Evolutionary conservation across 1,140 invertebrate genomes (phyloP), one percentile per base, ranked within the genome.

Genomic region (Drosophila pectinifera): DNA sequence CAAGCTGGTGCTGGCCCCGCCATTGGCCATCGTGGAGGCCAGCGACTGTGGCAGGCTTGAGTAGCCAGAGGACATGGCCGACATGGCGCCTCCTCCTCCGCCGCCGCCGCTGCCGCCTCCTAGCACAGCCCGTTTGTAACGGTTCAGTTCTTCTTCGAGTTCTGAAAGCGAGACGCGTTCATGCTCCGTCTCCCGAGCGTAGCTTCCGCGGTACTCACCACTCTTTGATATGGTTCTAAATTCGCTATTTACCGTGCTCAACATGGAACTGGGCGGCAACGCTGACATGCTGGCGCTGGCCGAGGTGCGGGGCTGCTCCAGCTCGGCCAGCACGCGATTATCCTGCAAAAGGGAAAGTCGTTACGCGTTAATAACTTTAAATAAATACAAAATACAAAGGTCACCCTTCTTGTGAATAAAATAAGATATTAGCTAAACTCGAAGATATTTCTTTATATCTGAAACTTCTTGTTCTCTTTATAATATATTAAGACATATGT

Each of bases 261-360:
- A 79, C 84, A 92, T 92, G 65, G 90, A 92, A 90, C 91, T 92
- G 73, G 82, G 85, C 76, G 88, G 86, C 82, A 92, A 77, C 46
- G 80, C 75, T 59, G 86, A 90, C 78, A 90, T 90, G 59, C 90
- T 90, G 45, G 76, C 76, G 49, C 85, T 91, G 51, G 83, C 80
- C 55, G 91, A 94, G 75, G 94, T 94, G 89, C 96, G 94, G 73
- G 95, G 95, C 92, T 97, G 96, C 91, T 98, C 97, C 82, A 98
- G 93, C 91, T 98, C 97, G 64, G 97, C 97, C 79, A 98, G 93
- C 85, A 98, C 96, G 90, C 96, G 94, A 92, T 95, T 95, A 93
- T 95, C 95, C 92, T 92, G 75, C 2, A 75, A 57, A 34, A 5
- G 31, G 3, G 22, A 48, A 8, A 26, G 13, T 3, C 8, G 13